Evolutionary conservation across 2,797 vertebrate species (phyloP), one percentile per base, ranked within the genome.

Genomic region (Gallinago stenura): DNA sequence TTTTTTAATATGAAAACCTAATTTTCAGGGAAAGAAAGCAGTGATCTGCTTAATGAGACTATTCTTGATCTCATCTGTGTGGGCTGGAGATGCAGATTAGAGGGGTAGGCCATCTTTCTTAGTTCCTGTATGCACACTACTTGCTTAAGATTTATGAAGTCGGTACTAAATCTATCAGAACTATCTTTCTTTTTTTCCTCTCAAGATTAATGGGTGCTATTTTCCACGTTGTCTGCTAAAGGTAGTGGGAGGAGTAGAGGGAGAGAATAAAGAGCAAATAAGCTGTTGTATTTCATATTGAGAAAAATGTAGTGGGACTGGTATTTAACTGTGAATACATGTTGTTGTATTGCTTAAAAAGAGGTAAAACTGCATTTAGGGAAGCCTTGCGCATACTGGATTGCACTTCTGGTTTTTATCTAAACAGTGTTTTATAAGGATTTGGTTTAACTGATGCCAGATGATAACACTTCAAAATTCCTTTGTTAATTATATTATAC

Each of bases 11-110:
- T 87, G 79, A 98, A 98, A 98, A 95, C 97, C 97, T 97, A 97
- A 97, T 98, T 98, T 98, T 97, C 91, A 97, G 71, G 82, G 88
- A 97, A 96, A 98, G 97, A 96, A 97, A 98, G 95, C 96, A 98
- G 95, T 91, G 97, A 98, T 98, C 97, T 98, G 97, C 98, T 98
- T 98, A 98, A 98, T 99, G 98, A 98, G 97, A 98, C 98, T 97
- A 94, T 95, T 97, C 96, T 97, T 97, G 86, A 96, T 97, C 95
- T 97, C 97, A 97, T 98, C 94, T 96, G 35, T 50, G 65, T 94
- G 96, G 97, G 96, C 95, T 97, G 98, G 96, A 97, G 95, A 97
- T 98, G 97, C 94, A 98, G 97, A 98, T 98, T 98, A 98, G 94
- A 93, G 92, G 93, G 95, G 92, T 96, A 98, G 98, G 96, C 94